Evolutionary conservation across 2,113 vertebrate species (phyloP), one percentile per base, ranked within the genome.

Genomic region (Athene noctua): DNA sequence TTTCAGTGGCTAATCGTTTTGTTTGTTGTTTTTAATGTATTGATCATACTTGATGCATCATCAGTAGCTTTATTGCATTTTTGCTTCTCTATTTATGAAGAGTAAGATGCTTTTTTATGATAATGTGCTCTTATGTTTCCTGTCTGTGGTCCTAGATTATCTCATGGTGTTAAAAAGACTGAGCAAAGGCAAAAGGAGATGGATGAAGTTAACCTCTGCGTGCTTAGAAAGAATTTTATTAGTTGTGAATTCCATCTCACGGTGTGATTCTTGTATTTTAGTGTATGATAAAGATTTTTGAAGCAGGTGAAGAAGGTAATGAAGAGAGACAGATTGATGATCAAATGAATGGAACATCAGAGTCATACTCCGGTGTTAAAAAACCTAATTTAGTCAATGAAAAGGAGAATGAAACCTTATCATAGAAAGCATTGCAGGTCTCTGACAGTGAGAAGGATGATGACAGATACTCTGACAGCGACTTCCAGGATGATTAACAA

Each of bases 221-320:
- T 93, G 27, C 80, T 95, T 95, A 92, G 80, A 71, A 82, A 63
- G 16, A 90, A 72, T 58, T 68, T 80, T 44, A 44, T 44, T 36
- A 49, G 57, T 61, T 96, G 75, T 63, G 92, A 82, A 88, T 92
- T 93, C 71, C 8, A 13, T 94, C 77, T 97, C 78, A 95, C 10
- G 47, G 36, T 78, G 47, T 15, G 70, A 52, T 92, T 97, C 59
- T 95, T 96, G 75, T 92, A 18, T 86, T 90, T 77, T 81, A 99
- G 99, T 98, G 80, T 99, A 99, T 73, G 98, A 99, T 83, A 99
- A 99, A 96, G 99, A 99, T 98, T 99, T 99, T 99, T 98, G 99
- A 99, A 98, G 98, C 92, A 86, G 99, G 44, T 44, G 44, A 44
- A 44, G 44, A 44, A 44, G 44, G 44, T 44, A 44, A 44, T 44